Evolutionary conservation across 2,888 invertebrate species (phyloP).

Genomic region (Scrobipalpa atriplicella): DNA sequence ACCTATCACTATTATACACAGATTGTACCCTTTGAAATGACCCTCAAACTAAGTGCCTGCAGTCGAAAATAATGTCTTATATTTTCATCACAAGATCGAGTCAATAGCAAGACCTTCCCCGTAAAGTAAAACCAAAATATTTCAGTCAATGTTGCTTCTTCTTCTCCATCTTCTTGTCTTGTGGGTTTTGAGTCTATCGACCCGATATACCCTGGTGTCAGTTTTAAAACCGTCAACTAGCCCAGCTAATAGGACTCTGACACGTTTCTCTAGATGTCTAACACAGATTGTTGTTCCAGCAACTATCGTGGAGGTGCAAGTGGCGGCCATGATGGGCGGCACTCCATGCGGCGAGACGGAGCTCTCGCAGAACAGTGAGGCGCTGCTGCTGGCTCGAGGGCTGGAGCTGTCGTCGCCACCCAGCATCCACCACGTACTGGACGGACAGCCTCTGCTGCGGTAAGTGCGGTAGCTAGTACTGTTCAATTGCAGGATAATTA

Average conservation of each 20-base stretch:
- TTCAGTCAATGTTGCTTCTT: too few species aligned
- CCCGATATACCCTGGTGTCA: background rate
- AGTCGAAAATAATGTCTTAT: too few species aligned
- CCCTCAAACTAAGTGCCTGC: too few species aligned
- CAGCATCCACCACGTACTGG: constrained; percentile 94
- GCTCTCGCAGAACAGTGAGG: constrained; percentile 77
- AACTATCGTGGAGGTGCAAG: constrained; percentile 64
- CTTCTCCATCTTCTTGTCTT: too few species aligned
- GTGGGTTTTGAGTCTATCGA: too few species aligned
- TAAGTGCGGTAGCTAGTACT: constrained; percentile 53
- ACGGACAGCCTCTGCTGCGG: constrained; percentile 85
- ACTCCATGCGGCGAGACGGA: constrained; percentile 50
- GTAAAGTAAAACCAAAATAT: too few species aligned
- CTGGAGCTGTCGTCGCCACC: constrained; percentile 94
- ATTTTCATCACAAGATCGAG: too few species aligned
- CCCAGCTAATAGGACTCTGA: background rate
- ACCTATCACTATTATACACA: too few species aligned
- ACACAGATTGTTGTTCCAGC: constrained; percentile 44
- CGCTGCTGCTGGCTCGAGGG: constrained; percentile 92
- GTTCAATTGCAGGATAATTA: too few species aligned
- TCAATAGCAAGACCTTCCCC: too few species aligned
- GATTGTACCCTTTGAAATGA: too few species aligned
- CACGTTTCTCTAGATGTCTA: background rate
- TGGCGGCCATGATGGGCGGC: constrained; percentile 50
- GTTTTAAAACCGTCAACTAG: background rate